Conservation (phyloP, 2,888 invertebrate genomes). For the Ethmia dodecea region DNA sequence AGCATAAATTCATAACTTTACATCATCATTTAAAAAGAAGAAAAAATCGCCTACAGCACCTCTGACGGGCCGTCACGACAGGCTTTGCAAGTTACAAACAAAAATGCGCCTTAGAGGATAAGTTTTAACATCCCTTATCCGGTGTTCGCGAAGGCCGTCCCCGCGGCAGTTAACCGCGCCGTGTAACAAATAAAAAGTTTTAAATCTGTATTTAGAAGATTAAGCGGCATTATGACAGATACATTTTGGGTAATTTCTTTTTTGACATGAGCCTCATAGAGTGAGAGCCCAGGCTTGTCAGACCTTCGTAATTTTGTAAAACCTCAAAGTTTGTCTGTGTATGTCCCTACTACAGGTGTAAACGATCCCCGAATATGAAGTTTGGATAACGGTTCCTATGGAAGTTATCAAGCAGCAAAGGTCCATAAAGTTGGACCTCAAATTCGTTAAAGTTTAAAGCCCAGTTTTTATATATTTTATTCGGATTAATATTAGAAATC, state of each 20-base stretch:
- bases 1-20: constrained; percentile 59
- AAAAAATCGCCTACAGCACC: constrained; percentile 25
- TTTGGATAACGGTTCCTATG: too few relatives aligned
- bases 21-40: constrained; percentile 53
- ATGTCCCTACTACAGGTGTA: too few relatives aligned
- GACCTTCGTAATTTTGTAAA: too few relatives aligned
- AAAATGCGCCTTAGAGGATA: constrained; percentile 14
- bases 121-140: constrained; percentile 13
- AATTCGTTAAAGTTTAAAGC: too few relatives aligned
- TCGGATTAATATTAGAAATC: too few relatives aligned
- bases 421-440: too few relatives aligned
- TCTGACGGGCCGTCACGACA: constrained; percentile 19
- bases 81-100: constrained; percentile 9
- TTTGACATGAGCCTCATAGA: too few relatives aligned
- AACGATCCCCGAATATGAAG: too few relatives aligned
- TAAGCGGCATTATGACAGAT: constrained; percentile 18
- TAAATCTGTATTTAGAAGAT: constrained; percentile 17
- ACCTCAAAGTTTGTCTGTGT: too few relatives aligned
- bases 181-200: constrained; percentile 13
- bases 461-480: too few relatives aligned
- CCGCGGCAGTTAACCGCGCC: background rate
- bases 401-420: too few relatives aligned
- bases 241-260: constrained; percentile 15
- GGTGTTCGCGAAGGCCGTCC: background rate
- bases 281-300: too few relatives aligned